phyloP scores from a whole-genome alignment of 2,888 invertebrate species.

The Phengaris alcon region DNA sequence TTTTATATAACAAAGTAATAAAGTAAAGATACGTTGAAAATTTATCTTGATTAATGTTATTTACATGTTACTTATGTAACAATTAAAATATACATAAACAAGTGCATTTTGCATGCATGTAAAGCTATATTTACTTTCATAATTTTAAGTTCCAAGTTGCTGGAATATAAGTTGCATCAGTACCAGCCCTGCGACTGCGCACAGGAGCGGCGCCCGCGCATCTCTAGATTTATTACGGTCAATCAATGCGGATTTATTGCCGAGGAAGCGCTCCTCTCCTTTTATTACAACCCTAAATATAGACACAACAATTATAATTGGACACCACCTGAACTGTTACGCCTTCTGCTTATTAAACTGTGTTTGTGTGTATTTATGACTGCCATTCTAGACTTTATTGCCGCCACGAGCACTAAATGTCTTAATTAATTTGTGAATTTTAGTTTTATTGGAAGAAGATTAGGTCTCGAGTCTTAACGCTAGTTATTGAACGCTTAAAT shows the following conservation, averaged over 20 bases:
- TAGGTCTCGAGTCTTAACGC: neutral
- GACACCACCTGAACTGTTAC: conserved; percentile 45
- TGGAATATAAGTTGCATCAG: neutral
- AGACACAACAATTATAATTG: conserved; percentile 67
- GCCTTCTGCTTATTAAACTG: conserved; percentile 26
- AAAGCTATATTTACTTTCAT: too few relatives aligned
- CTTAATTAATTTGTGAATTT: conserved; percentile 36
- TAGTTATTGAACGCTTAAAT: neutral
- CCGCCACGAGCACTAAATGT: conserved; percentile 33
- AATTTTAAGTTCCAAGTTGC: too few relatives aligned
- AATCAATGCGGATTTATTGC: conserved; percentile 80
- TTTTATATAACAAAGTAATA: too few relatives aligned
- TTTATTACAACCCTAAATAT: conserved; percentile 63
- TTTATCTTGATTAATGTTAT: too few relatives aligned
- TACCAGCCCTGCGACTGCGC: neutral
- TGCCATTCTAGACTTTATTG: neutral
- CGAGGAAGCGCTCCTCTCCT: conserved; percentile 65
- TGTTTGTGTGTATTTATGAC: neutral
- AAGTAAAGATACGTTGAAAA: too few relatives aligned
- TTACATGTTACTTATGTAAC: too few relatives aligned
- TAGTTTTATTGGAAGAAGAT: conserved; percentile 12
- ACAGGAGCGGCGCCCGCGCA: conserved; percentile 51
- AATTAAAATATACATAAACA: too few relatives aligned
- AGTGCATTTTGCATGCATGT: too few relatives aligned
- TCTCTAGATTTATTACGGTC: conserved; percentile 73